A percentile compares a stretch with the other conserved stretches of the same genome.
Conservation (phyloP, 2,888 invertebrate species). For the Temnothorax rugatulus region DNA sequence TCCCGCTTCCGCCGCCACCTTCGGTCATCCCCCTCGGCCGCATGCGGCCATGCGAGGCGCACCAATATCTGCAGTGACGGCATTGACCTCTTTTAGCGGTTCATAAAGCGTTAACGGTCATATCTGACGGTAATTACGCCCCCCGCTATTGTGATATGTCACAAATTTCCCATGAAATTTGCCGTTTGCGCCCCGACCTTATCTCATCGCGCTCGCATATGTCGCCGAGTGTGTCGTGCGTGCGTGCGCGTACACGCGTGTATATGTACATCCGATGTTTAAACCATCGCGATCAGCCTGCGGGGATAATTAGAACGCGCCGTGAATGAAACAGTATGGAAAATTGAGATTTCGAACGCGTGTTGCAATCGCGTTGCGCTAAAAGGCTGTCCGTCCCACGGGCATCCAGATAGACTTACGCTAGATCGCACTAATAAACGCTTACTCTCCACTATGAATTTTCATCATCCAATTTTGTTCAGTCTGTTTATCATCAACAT, state of each 20-base stretch:
- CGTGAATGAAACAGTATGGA: constrained; percentile 75
- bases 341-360: constrained; percentile 80
- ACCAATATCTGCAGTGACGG: constrained; percentile 62
- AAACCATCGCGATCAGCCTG: constrained; percentile 73
- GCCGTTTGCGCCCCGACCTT: constrained; percentile 77
- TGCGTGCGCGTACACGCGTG: background rate
- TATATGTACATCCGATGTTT: constrained; percentile 61
- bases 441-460: constrained; percentile 35
- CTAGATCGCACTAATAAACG: constrained; percentile 22
- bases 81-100: constrained; percentile 71
- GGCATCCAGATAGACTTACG: constrained; percentile 5
- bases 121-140: constrained; percentile 80
- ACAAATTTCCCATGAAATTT: constrained; percentile 81
- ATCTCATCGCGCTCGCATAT: constrained; percentile 64
- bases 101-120: constrained; percentile 73
- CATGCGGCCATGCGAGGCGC: constrained; percentile 42
- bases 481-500: background rate
- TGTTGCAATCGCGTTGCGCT: constrained; percentile 77
- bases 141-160: constrained; percentile 78
- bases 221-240: background rate
- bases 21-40: constrained; percentile 19
- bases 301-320: constrained; percentile 80
- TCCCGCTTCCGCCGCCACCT: constrained; percentile 16
- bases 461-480: constrained; percentile 60
- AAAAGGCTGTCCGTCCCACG: constrained; percentile 48